Evolutionary conservation across 2,113 vertebrate genomes (phyloP).

Genomic region (Pandion haliaetus): DNA sequence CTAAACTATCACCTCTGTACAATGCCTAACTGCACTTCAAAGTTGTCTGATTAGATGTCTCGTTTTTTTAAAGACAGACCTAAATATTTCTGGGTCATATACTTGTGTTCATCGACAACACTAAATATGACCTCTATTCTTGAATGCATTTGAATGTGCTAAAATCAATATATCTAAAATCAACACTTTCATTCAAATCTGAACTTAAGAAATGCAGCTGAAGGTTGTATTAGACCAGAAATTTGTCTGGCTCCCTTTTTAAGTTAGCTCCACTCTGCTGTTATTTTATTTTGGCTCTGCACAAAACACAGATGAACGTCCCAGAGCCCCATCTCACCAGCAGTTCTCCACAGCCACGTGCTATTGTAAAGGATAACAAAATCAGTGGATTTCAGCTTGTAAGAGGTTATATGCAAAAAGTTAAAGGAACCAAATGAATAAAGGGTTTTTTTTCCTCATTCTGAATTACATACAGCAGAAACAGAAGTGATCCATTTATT

Average conservation of each 20-base stretch:
- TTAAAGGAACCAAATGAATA: background rate
- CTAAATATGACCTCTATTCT: background rate
- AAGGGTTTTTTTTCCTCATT: fast-evolving
- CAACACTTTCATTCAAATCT: background rate
- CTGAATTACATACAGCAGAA: background rate
- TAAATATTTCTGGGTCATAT: background rate
- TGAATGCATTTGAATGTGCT: background rate
- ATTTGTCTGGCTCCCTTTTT: background rate
- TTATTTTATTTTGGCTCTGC: background rate
- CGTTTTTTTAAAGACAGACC: background rate
- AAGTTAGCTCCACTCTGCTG: background rate
- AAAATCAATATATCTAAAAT: background rate
- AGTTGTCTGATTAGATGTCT: background rate
- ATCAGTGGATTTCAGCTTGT: background rate
- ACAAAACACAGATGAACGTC: background rate
- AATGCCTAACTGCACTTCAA: background rate
- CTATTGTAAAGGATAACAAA: background rate
- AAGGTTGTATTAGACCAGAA: background rate
- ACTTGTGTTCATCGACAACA: background rate
- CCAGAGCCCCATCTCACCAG: background rate
- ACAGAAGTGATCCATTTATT: conserved; percentile 27
- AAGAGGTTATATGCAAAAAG: background rate
- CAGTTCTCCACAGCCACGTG: background rate
- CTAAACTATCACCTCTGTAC: background rate
- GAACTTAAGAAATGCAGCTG: background rate